phyloP scores from a whole-genome alignment of 2,797 vertebrate genomes.

The Enteromius radiatus region DNA sequence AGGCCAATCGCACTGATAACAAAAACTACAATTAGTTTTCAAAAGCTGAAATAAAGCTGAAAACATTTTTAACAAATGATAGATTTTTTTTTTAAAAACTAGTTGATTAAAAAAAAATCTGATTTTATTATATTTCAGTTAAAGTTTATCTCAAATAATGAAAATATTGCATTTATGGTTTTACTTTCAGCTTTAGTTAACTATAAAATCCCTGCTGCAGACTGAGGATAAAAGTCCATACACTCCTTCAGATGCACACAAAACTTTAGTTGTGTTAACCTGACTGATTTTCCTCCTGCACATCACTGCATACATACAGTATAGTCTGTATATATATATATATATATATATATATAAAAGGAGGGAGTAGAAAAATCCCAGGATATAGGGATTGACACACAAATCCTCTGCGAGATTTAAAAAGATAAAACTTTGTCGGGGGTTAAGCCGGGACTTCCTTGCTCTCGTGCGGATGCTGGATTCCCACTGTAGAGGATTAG shows the following conservation, averaged over 20 bases:
- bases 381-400: slow-evolving; percentile 50
- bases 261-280: not conserved
- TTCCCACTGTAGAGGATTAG: slow-evolving; percentile 53
- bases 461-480: slow-evolving; percentile 34
- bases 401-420: slow-evolving; percentile 56
- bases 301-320: slow-evolving; percentile 1
- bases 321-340: not conserved
- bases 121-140: no score
- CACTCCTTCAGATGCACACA: slow-evolving; percentile 3
- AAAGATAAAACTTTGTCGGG: slow-evolving; percentile 54
- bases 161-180: no score
- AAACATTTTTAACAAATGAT: not conserved
- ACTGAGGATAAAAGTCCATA: not conserved
- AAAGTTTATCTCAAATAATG: no score
- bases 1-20: slow-evolving; percentile 36
- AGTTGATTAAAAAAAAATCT: not conserved
- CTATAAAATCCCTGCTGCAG: not conserved
- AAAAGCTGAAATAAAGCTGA: not conserved
- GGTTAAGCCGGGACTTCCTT: slow-evolving; percentile 50
- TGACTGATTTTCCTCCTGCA: slow-evolving; percentile 7
- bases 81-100: no score
- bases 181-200: not conserved
- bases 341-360: slow-evolving; percentile 10
- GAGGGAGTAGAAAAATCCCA: slow-evolving; percentile 44
- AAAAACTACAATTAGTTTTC: not conserved